phyloP scores from a whole-genome alignment of 2,113 vertebrate species.

The Pelmatolapia mariae region DNA sequence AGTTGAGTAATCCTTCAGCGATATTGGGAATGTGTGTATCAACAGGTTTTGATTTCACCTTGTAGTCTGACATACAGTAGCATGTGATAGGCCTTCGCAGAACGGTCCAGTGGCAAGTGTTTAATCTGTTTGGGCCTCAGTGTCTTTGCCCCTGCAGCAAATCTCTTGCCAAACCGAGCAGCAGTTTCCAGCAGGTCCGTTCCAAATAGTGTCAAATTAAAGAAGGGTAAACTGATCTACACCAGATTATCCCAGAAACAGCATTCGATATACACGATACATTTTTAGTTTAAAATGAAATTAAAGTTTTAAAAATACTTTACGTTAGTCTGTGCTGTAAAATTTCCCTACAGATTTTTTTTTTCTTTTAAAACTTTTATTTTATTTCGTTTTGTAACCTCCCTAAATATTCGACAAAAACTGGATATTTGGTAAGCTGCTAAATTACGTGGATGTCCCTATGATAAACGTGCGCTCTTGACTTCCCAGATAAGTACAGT shows the following conservation, averaged over 20 bases:
- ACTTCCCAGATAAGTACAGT: background rate
- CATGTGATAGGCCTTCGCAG: background rate
- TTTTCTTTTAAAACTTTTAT: background rate
- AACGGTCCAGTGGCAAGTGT: slow-evolving; percentile 20
- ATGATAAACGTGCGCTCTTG: background rate
- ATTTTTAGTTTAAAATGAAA: background rate
- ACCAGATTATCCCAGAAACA: background rate
- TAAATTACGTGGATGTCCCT: background rate
- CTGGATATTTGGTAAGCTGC: background rate
- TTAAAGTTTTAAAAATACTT: background rate
- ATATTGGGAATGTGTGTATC: slow-evolving; percentile 47
- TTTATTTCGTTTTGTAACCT: background rate
- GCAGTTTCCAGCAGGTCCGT: background rate
- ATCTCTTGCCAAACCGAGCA: background rate
- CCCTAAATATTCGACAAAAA: background rate
- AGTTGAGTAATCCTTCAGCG: slow-evolving; percentile 28
- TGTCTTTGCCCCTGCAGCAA: background rate
- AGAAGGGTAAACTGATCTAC: background rate
- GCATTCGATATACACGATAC: background rate
- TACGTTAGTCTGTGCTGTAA: background rate
- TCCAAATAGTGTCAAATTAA: background rate
- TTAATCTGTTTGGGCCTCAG: slow-evolving; percentile 7
- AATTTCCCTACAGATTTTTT: background rate
- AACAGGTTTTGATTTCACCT: slow-evolving; percentile 56
- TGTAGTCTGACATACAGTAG: slow-evolving; percentile 1